A percentile compares a stretch with the other conserved stretches of the same genome.
Conservation (phyloP, 2,113 vertebrate genomes). For the Thoracochromis brauschi region DNA sequence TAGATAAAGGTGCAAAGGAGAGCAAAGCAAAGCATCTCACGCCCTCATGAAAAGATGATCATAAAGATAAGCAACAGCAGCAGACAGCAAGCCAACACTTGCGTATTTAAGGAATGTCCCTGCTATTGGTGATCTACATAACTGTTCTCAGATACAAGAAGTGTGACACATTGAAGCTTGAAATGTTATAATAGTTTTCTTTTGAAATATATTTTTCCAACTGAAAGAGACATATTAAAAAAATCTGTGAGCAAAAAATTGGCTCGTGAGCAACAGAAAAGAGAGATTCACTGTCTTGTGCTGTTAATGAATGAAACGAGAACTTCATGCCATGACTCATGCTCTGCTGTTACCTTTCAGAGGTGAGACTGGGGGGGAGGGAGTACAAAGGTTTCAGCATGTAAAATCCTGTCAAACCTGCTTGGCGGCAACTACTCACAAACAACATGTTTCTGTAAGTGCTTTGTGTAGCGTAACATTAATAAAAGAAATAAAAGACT, state of each 20-base stretch:
- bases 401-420: constrained; percentile 62
- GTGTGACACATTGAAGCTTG: not conserved
- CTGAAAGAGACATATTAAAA: not conserved
- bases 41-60: not conserved
- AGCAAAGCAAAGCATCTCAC: not conserved
- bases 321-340: constrained; percentile 19
- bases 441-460: constrained; percentile 18
- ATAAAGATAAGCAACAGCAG: not conserved
- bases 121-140: not conserved
- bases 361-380: not conserved
- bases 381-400: constrained; percentile 40
- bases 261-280: not conserved
- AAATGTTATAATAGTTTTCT: not conserved
- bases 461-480: not conserved
- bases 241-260: not conserved
- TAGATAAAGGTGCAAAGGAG: not conserved
- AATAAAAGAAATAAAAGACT: not conserved
- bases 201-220: not conserved
- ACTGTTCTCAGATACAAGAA: not conserved
- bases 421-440: not conserved
- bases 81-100: not conserved
- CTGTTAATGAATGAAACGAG: not conserved
- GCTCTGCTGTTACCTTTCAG: not conserved
- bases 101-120: not conserved
- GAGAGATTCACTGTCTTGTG: not conserved